Evolutionary conservation across 2,888 invertebrate species (phyloP).

Genomic region (Stictocephala bisonia): DNA sequence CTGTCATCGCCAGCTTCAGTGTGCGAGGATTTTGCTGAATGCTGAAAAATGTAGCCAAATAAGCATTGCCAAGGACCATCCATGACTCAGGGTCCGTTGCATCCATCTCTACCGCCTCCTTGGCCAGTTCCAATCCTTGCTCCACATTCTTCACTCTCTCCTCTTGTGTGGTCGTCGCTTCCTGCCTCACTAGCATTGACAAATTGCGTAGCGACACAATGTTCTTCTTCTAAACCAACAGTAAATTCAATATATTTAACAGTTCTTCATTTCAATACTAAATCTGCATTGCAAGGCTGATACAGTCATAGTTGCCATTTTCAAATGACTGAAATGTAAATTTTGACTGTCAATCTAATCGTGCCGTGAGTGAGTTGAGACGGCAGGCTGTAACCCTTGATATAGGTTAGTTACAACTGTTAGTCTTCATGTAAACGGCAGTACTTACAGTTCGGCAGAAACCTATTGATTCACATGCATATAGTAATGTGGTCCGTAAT

Average conservation of each 20-base stretch:
- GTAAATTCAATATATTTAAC: no score
- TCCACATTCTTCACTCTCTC: conserved; percentile 72
- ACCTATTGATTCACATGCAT: no score
- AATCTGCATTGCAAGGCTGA: background rate
- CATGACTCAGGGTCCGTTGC: conserved; percentile 84
- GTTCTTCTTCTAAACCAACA: conserved; percentile 73
- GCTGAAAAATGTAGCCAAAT: conserved; percentile 82
- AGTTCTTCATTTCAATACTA: no score
- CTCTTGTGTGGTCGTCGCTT: conserved; percentile 65
- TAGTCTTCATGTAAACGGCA: no score
- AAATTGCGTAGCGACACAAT: conserved; percentile 81
- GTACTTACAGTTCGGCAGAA: no score
- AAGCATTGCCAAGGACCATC: conserved; percentile 87
- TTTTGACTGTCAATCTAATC: no score
- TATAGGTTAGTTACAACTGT: no score
- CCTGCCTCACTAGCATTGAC: conserved; percentile 83
- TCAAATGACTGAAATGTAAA: no score
- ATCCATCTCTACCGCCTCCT: conserved; percentile 84
- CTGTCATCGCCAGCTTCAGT: conserved; percentile 79
- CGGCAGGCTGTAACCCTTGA: no score
- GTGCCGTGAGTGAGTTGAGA: no score
- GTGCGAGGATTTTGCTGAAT: conserved; percentile 77
- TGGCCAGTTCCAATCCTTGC: conserved; percentile 80
- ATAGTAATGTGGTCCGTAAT: no score
- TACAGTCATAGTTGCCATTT: background rate